Evolutionary conservation across 1,140 invertebrate species (phyloP), one percentile per base, ranked within the genome.

Genomic region (Drosophila ananassae): DNA sequence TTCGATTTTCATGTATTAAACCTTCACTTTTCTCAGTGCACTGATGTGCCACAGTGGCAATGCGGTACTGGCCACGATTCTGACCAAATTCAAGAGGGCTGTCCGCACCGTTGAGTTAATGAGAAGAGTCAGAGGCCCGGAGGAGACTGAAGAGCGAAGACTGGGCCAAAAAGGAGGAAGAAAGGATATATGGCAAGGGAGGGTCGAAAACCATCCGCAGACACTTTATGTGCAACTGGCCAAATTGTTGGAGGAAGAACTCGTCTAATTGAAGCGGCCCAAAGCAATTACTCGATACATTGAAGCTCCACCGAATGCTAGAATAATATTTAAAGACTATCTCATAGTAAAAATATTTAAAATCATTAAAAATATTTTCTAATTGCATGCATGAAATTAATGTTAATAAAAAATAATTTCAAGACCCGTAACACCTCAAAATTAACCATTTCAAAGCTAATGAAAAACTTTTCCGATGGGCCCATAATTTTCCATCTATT

Each of bases 91-190:
- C 37, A 34, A 78, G 56, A 78, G 62, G 34, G 61, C 62, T 64
- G 67, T 80, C 54, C 81, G 77, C 78, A 77, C 82, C 73, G 81
- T 81, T 80, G 77, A 77, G 81, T 84, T 84, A 84, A 84, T 84
- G 82, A 84, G 81, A 73, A 73, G 69, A 79, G 58, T 73, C 69
- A 72, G 50, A 68, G 67, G 63, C 50, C 63, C 47, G 17, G 46
- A 39, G 37, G 28, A 13, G 50, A 48, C 25, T 10, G n/a, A 22
- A 32, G 17, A 50, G 41, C 7, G 44, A 6, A 30, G 47, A 21
- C 12, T 17, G 56, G 48, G 48, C 7, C 7, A 10, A 28, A 25
- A 25, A 17, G 44, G 17, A 17, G 44, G 24, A 13, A 28, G 24
- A 58, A 47, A 47, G 61, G 53, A 54, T 34, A 30, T 22, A 59